Base-by-base conservation (phyloP, 2,888 invertebrate species). In the Uropetala carovei region DNA sequence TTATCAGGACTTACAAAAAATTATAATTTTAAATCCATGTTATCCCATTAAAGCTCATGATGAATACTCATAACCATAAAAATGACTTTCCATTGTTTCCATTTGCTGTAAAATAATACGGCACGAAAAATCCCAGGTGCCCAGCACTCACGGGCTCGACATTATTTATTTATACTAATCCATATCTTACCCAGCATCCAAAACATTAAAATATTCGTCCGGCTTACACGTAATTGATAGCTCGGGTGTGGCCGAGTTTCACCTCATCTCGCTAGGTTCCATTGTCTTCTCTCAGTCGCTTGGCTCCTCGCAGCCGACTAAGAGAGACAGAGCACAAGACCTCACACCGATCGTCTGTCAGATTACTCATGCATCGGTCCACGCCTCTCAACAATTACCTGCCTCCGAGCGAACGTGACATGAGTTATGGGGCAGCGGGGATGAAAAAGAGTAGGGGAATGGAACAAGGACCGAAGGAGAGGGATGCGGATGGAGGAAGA, bases 361-460 rank as follows among this genome's bases (percentile, higher is more conserved):
- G 89, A 89, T 89, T 89, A 89, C 89, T 89, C 89, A 89, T 89
- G 89, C 89, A 89, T 89, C 68, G 89, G 89, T 89, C 89, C 56
- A 89, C 89, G 89, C 89, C 89, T 89, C 89, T 89, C 89, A 89
- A 89, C 89, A 89, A 89, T 89, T 89, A 89, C 89, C 89, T 68
- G 89, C 89, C 60, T 89, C 60, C 89, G 64, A 43, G 89, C 30
- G 64, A 64, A 89, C 89, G 30, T 64, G 89, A 89, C 64, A 89
- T 89, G 89, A 89, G 43, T 89, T 43, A 89, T 89, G 43, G 18
- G 89, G 57, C n/a, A 68, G 64, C 30, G 89, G n/a, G 60, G 64
- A 64, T 60, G 89, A 43, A 60, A 64, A 83, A 57, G 83, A n/a
- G 18, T 57, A 7, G 10, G n/a, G 86, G 60, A 18, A 57, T 57